phyloP scores from a whole-genome alignment of 2,797 vertebrate genomes.

The Hafferia zeledoni region DNA sequence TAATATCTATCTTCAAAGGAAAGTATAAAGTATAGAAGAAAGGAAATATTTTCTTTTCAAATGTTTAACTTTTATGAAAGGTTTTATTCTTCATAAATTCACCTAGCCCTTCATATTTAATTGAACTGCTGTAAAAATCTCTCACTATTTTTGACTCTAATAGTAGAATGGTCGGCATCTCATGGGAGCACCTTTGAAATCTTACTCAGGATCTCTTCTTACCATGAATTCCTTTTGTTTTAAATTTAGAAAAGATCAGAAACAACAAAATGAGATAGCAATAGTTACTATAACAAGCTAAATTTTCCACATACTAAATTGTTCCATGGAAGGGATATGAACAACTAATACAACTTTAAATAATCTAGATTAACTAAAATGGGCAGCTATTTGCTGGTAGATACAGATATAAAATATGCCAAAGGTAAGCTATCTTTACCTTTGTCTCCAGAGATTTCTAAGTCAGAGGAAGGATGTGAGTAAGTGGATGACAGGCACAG shows the following conservation, averaged over 20 bases:
- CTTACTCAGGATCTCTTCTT: neutral
- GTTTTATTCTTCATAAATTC: neutral
- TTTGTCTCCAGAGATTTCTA: neutral
- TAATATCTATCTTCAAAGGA: neutral
- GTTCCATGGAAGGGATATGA: neutral
- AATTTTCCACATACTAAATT: neutral
- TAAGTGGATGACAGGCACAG: neutral
- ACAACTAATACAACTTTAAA: neutral
- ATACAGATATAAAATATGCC: neutral
- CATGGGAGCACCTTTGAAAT: neutral
- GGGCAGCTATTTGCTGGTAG: neutral
- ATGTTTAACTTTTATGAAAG: neutral
- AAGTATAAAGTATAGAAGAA: neutral
- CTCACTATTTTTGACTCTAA: neutral
- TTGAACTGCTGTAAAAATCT: neutral
- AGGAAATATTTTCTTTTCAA: neutral
- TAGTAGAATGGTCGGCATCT: neutral
- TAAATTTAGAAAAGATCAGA: neutral
- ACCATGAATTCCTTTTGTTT: neutral
- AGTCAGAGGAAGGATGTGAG: slow-evolving; percentile 29
- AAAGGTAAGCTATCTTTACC: neutral
- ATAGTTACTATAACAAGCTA: neutral
- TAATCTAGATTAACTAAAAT: neutral
- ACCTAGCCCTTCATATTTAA: neutral
- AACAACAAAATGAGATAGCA: neutral